Percentiles rank a stretch among this genome's conserved stretches.
phyloP scores from a whole-genome alignment of 2,797 vertebrate species.

The Cyclopterus lumpus region DNA sequence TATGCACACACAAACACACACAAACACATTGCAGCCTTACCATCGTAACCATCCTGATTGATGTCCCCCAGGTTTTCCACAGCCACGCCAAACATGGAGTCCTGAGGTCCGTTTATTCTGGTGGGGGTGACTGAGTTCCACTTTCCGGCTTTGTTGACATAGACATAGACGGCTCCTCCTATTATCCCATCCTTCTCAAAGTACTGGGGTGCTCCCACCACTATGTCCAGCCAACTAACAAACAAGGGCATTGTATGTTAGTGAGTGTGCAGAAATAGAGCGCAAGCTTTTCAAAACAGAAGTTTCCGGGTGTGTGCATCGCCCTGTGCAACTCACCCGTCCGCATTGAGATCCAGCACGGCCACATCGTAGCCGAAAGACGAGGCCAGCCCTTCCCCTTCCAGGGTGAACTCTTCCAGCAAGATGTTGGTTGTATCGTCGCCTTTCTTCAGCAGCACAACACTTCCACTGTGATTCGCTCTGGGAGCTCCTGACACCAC shows the following conservation, averaged over 20 bases:
- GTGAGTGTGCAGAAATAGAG: background rate
- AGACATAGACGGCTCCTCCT: constrained; percentile 94
- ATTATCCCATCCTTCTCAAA: constrained; percentile 90
- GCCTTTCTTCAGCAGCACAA: constrained; percentile 90
- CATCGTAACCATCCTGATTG: constrained; percentile 91
- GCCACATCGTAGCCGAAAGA: constrained; percentile 97
- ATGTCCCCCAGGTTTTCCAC: constrained; percentile 95
- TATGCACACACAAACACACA: background rate
- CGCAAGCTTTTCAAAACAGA: background rate
- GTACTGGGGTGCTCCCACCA: constrained; percentile 96
- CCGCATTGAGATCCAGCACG: constrained; percentile 92
- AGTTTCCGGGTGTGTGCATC: background rate
- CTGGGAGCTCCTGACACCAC: constrained; percentile 96
- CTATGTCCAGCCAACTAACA: constrained; percentile 94
- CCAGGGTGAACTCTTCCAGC: constrained; percentile 84
- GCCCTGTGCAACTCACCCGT: constrained; percentile 84
- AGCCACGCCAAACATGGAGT: constrained; percentile 96
- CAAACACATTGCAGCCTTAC: constrained; percentile 72
- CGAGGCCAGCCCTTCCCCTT: constrained; percentile 94
- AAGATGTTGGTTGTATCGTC: constrained; percentile 9
- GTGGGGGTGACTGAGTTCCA: constrained; percentile 85
- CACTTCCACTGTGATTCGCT: constrained; percentile 93
- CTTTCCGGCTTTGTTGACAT: constrained; percentile 88
- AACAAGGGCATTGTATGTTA: background rate
- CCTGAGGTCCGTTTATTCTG: constrained; percentile 87